Evolutionary conservation across 2,888 invertebrate species (phyloP).

Genomic region (Iselma pallidipennis): DNA sequence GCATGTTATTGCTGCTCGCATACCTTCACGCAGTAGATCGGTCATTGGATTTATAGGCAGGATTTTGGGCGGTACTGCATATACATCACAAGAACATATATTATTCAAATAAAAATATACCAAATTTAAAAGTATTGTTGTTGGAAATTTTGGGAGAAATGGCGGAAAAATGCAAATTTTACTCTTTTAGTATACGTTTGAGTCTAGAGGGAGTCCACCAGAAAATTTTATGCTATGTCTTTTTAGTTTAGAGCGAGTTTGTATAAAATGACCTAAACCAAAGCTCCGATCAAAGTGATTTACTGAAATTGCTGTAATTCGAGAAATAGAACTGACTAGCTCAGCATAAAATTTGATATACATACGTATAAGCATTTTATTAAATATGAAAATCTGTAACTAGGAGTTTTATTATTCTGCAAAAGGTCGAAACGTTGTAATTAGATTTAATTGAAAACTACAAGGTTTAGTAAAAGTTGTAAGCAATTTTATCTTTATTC

Average conservation of each 20-base stretch:
- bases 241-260: background rate
- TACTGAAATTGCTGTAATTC: background rate
- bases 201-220: background rate
- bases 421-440: too few species aligned
- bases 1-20: slow-evolving; percentile 88
- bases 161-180: background rate
- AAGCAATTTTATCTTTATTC: too few species aligned
- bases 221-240: background rate
- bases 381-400: background rate
- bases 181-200: background rate
- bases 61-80: slow-evolving; percentile 80
- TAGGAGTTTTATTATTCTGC: background rate
- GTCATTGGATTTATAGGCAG: slow-evolving; percentile 83
- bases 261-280: background rate
- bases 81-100: slow-evolving; percentile 10
- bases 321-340: background rate
- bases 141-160: background rate
- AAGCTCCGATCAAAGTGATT: background rate
- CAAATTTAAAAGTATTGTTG: background rate
- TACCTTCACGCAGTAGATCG: slow-evolving; percentile 78
- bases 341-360: background rate
- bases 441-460: too few species aligned
- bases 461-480: too few species aligned
- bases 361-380: background rate
- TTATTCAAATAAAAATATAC: slow-evolving; percentile 6